These are phyloP conservation scores for human (Homo sapiens) DNA, from an alignment of 2,113 vertebrate genomes.

Conservation along the genomic window GRCh38 chrX:105183001-105183500, in stretches of 20 bases:
- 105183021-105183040: background rate
- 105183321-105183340: background rate
- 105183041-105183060: background rate
- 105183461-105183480: background rate
- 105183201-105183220: background rate
- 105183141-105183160: background rate
- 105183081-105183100: background rate
- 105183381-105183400: background rate
- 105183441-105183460: background rate
- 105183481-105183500: background rate
- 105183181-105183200: background rate
- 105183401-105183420: background rate
- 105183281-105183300: background rate
- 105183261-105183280: background rate
- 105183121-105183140: background rate
- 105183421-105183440: background rate
- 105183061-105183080: background rate
- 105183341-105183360: background rate
- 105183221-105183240: too few species aligned
- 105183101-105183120: background rate
- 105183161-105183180: background rate
- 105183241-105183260: rapidly evolving
- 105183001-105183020: background rate
- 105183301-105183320: background rate
- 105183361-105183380: background rate